phyloP scores from a whole-genome alignment of 2,797 vertebrate genomes.

The Anas bahamensis region DNA sequence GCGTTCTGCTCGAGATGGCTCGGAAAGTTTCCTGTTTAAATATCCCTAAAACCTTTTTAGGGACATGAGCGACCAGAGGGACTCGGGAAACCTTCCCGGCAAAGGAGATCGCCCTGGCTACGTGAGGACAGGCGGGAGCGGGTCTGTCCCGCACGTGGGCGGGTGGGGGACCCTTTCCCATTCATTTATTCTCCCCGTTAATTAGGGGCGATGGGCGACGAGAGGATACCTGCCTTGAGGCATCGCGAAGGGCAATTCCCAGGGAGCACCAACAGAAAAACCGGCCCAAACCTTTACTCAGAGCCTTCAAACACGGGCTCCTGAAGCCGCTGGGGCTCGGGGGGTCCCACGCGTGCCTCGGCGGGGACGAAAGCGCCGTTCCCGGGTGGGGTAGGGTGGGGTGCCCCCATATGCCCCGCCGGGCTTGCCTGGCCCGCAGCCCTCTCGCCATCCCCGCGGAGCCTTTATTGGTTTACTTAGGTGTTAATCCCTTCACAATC shows the following conservation, averaged over 20 bases:
- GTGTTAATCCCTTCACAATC: slow-evolving; percentile 83
- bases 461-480: slow-evolving; percentile 79
- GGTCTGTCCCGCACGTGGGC: neutral
- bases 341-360: neutral
- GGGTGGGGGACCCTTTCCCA: neutral
- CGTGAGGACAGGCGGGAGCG: neutral
- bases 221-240: neutral
- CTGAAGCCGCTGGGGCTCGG: neutral
- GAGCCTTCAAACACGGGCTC: neutral
- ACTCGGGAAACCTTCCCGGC: neutral
- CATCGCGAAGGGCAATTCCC: neutral
- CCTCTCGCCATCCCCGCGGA: slow-evolving; percentile 44
- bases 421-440: slow-evolving; percentile 28
- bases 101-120: neutral
- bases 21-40: neutral
- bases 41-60: neutral
- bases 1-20: neutral
- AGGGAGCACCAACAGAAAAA: neutral
- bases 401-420: neutral
- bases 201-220: neutral
- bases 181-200: neutral
- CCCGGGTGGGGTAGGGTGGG: neutral
- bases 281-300: neutral
- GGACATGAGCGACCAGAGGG: neutral
- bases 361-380: neutral